Base-by-base conservation (phyloP, 1,140 invertebrate species). In the Apis florea region DNA sequence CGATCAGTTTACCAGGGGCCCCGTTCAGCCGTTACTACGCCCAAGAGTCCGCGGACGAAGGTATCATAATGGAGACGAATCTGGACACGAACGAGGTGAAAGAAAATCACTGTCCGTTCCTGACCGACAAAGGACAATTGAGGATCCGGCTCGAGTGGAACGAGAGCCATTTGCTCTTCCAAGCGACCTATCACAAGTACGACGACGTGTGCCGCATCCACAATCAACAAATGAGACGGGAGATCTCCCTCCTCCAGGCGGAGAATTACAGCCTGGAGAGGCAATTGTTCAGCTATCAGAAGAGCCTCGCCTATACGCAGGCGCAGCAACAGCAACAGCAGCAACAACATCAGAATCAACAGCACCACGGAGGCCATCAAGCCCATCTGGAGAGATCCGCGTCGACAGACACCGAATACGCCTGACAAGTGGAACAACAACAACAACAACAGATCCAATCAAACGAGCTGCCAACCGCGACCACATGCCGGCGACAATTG, bases 191-290 rank as follows among this genome's bases (percentile, higher is more conserved):
- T 91, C 96, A 97, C 93, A 97, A 97, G 89, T 97, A 97, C 90
- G 97, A 98, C 92, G 97, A 98, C 91, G 96, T 98, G 40, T 96
- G 95, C 82, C 94, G 97, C 77, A 94, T 97, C 74, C 97, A 98
- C 91, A 97, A 97, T 91, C 96, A 97, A 90, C 97, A 98, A 92
- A 98, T 98, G 97, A 96, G 96, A 90, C 95, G 96, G 53, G 97
- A 98, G 92, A 97, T 98, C 79, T 94, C 95, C 71, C 96, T 96
- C 4, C 94, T 98, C 12, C 97, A 98, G 91, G 96, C 96, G 11
- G 97, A 98, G 92, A 98, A 98, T 90, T 97, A 97, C 91, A 96
- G 96, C 54, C 93, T 98, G 81, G 97, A 98, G 92, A 94, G 97
- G 80, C 97, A 98, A 92, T 92, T 98, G 58, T 97, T 98, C 94